Conservation (phyloP, 2,113 vertebrate species). For the Puffinus mauretanicus region DNA sequence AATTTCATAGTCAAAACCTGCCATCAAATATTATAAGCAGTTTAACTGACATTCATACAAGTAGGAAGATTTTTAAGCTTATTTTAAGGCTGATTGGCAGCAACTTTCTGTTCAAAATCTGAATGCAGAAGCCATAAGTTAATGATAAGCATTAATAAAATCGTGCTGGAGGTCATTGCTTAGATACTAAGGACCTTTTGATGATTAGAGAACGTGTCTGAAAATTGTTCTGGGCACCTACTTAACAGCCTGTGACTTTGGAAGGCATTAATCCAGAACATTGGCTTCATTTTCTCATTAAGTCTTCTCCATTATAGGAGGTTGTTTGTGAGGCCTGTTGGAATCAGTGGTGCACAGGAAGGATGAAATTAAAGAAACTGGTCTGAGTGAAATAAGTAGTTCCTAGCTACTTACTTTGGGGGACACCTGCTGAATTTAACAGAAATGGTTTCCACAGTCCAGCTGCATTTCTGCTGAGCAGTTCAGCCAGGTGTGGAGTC, state of each 20-base stretch:
- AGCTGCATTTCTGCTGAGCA: constrained; percentile 24
- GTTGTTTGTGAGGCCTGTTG: background rate
- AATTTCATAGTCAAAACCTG: constrained; percentile 7
- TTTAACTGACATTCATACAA: constrained; percentile 14
- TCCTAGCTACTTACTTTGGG: background rate
- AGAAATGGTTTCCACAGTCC: background rate
- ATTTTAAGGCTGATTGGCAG: constrained; percentile 40
- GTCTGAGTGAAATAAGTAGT: background rate
- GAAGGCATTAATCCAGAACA: constrained; percentile 50
- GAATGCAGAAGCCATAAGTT: background rate
- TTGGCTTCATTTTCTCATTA: constrained; percentile 34
- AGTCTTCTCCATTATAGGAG: background rate
- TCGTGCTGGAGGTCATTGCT: background rate
- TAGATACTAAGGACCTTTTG: constrained; percentile 37
- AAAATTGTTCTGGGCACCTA: constrained; percentile 33
- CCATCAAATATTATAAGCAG: background rate
- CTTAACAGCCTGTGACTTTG: constrained; percentile 28
- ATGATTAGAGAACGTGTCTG: constrained; percentile 14
- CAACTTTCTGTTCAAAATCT: constrained; percentile 9
- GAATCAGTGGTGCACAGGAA: background rate
- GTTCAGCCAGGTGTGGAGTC: background rate
- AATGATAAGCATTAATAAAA: constrained; percentile 48
- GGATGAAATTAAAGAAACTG: constrained; percentile 1
- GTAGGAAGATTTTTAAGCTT: constrained; percentile 22
- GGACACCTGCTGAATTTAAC: background rate